A percentile compares a stretch with the other conserved stretches of the same genome.
phyloP scores from a whole-genome alignment of 2,113 vertebrate genomes.

The Rhegmatorhina hoffmannsi region DNA sequence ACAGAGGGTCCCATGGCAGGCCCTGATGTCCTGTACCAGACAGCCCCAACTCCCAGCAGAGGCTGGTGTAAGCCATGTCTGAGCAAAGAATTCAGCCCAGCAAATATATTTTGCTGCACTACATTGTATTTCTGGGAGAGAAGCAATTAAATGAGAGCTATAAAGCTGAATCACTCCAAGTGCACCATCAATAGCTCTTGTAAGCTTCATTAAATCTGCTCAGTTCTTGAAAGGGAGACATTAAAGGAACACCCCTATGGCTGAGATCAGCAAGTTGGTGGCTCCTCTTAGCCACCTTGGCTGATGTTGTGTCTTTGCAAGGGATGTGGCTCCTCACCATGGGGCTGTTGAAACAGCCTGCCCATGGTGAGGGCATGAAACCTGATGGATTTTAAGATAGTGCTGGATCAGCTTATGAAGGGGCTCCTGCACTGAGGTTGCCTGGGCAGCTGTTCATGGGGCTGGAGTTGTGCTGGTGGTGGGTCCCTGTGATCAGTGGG shows the following conservation, averaged over 20 bases:
- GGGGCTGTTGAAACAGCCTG: not conserved
- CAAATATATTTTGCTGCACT: not conserved
- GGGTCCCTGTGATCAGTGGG: not conserved
- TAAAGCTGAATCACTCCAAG: not conserved
- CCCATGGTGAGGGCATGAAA: fast-evolving
- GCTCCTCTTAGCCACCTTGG: not conserved
- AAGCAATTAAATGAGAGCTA: not conserved
- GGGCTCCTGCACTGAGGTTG: fast-evolving
- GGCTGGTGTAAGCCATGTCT: fast-evolving
- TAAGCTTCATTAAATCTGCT: not conserved
- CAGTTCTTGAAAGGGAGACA: not conserved
- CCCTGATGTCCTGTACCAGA: not conserved
- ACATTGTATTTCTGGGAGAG: not conserved
- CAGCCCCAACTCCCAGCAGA: not conserved
- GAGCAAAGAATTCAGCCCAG: not conserved
- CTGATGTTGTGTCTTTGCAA: not conserved
- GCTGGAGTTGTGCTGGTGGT: not conserved
- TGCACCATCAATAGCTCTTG: not conserved
- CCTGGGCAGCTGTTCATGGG: not conserved
- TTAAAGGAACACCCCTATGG: fast-evolving
- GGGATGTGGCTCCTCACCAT: not conserved
- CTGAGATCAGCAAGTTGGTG: fast-evolving
- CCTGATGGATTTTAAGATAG: not conserved
- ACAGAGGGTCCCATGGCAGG: fast-evolving
- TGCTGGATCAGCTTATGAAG: not conserved